Evolutionary conservation across 2,797 vertebrate species (phyloP), one percentile per base, ranked within the genome.

Genomic region (Tenualosa ilisha): DNA sequence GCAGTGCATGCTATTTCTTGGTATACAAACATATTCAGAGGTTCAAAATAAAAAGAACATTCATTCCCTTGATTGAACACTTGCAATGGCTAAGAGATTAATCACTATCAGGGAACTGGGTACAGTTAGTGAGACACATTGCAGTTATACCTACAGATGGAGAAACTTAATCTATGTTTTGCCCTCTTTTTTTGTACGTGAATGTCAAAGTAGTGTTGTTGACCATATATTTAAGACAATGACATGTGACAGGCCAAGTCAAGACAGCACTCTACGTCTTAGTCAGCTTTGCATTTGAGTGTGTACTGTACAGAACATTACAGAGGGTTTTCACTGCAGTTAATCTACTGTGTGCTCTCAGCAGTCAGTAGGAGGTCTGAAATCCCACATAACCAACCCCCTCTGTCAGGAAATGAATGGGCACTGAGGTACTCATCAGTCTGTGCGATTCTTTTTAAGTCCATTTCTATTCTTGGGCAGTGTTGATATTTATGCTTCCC

Each of bases 401-500:
- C 72, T 46, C 72, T 5, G 17, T 43, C 72, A 46, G 40, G 72
- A 46, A 43, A 79, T 46, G 17, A 79, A 79, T 46, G 5, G 17
- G 37, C 2, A 43, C 13, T 24, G 7, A 46, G 40, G 17, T 37
- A 46, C 72, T 43, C 72, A 46, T 79, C 40, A 5, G 72, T 79
- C 72, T 46, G 72, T 79, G 40, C 46, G 17, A 20, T 9, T 51
- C 8, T 12, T 51, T 51, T 51, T 12, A 79, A 79, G 40, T 79
- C 40, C 72, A 75, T 75, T 79, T 79, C 72, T 79, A 79, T 79
- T 79, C 40, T 79, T 1, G 37, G 37, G 6, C 17, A 17, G 6
- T 79, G 72, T 79, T 79, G 72, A 20, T 79, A 79, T 79, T 40
- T 79, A 79, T 43, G 40, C 37, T 43, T 79, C 15, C 72, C 72